Conservation (phyloP, 1,140 invertebrate genomes). For the Panagrolaimus sp. region DNA sequence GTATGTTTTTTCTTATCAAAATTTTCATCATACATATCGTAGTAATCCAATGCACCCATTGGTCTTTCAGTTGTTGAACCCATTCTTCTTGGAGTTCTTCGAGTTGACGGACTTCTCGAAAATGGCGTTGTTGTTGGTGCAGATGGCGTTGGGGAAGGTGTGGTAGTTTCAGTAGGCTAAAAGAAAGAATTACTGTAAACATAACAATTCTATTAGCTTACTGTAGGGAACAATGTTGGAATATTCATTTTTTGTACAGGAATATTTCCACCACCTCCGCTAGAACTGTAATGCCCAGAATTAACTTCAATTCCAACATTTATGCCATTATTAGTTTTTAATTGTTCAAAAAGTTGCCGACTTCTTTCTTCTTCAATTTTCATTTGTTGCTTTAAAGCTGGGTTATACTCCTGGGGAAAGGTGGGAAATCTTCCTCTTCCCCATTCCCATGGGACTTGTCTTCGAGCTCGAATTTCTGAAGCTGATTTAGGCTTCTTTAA, state of each 20-base stretch:
- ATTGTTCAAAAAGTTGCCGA: slow-evolving; percentile 16
- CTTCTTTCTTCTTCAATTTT: slow-evolving; percentile 25
- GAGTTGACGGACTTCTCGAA: background rate
- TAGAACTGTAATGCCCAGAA: background rate
- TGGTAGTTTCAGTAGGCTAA: background rate
- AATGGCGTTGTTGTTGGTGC: background rate
- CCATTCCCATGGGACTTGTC: slow-evolving; percentile 50
- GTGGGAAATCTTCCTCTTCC: slow-evolving; percentile 38
- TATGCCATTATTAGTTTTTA: slow-evolving; percentile 6
- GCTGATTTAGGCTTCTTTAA: slow-evolving; percentile 32
- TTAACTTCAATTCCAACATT: background rate
- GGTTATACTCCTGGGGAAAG: slow-evolving; percentile 36
- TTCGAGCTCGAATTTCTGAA: slow-evolving; percentile 37
- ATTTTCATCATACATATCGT: slow-evolving; percentile 49
- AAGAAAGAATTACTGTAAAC: background rate
- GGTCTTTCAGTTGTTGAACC: slow-evolving; percentile 16
- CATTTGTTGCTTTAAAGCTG: slow-evolving; percentile 37
- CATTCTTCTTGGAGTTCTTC: slow-evolving; percentile 7
- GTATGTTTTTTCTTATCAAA: slow-evolving; percentile 46
- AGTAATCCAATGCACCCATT: slow-evolving; percentile 38
- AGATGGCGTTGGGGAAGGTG: background rate
- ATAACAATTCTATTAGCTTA: background rate
- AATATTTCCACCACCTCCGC: background rate
- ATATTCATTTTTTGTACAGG: slow-evolving; percentile 14
- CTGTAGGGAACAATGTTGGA: background rate